Evolutionary conservation across 1,140 invertebrate genomes (phyloP).

Genomic region (Bombyx mori): ASM3026992v2 NC_085112.1:4809001-4809500

Average conservation of each 20-base stretch:
- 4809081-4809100: slow-evolving; percentile 80
- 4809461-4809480: too few species aligned
- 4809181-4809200: slow-evolving; percentile 80
- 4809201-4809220: slow-evolving; percentile 74
- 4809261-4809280: slow-evolving; percentile 74
- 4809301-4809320: too few species aligned
- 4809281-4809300: neutral
- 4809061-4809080: slow-evolving; percentile 80
- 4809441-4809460: too few species aligned
- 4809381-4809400: too few species aligned
- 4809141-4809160: slow-evolving; percentile 83
- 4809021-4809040: neutral
- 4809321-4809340: too few species aligned
- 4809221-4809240: slow-evolving; percentile 87
- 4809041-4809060: slow-evolving; percentile 58
- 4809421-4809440: too few species aligned
- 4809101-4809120: slow-evolving; percentile 82
- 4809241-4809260: slow-evolving; percentile 91
- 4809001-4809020: too few species aligned
- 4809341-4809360: too few species aligned
- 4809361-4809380: too few species aligned
- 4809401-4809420: too few species aligned
- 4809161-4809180: slow-evolving; percentile 82
- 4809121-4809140: slow-evolving; percentile 85
- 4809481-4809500: too few species aligned